phyloP scores from a whole-genome alignment of 2,113 vertebrate genomes.

The Pygoscelis antarcticus region DNA sequence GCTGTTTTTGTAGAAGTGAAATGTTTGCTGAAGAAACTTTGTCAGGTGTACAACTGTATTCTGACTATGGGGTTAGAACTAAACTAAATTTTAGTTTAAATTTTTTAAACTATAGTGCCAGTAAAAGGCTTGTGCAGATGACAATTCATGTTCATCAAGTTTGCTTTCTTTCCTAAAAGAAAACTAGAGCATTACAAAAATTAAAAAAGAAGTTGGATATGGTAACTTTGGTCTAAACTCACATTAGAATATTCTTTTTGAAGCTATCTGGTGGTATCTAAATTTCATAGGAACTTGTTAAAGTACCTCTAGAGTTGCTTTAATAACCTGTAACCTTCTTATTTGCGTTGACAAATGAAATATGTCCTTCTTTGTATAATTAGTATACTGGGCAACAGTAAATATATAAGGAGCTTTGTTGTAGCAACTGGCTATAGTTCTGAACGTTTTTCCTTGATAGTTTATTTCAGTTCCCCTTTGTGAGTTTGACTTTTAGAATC shows the following conservation, averaged over 20 bases:
- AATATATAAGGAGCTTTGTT: background rate
- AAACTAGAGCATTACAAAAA: background rate
- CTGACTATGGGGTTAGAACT: background rate
- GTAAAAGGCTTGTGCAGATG: background rate
- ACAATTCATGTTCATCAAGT: background rate
- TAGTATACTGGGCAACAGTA: background rate
- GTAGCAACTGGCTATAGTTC: background rate
- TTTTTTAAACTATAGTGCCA: background rate
- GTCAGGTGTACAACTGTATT: background rate
- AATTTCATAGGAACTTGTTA: background rate
- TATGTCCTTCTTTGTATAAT: background rate
- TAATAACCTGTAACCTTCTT: background rate
- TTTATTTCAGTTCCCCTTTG: background rate
- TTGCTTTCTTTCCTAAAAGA: background rate
- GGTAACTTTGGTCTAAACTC: background rate
- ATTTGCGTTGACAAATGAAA: background rate
- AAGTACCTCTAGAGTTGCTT: background rate
- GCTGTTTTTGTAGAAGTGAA: background rate
- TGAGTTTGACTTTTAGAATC: background rate
- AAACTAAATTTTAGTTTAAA: background rate
- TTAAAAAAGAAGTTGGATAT: background rate
- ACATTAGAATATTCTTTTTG: background rate
- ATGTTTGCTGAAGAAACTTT: background rate
- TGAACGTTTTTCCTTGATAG: background rate
- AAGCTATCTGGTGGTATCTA: background rate